Conservation (phyloP, 2,888 invertebrate genomes). For the Thera obeliscata region DNA sequence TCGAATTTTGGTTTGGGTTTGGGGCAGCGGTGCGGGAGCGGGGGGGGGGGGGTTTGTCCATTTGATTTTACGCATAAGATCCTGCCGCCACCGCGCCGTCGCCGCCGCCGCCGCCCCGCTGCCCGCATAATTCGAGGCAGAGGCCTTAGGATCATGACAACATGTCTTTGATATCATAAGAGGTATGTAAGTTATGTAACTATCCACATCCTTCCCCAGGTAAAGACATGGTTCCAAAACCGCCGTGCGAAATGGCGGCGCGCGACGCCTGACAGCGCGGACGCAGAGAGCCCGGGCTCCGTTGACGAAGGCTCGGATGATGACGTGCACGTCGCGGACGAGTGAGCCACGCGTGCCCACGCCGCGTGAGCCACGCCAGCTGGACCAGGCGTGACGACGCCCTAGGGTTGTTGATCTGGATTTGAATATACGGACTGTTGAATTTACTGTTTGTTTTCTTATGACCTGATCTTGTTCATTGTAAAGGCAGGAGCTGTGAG, state of each 20-base stretch:
- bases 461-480: too few species aligned
- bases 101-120: too few species aligned
- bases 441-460: neutral
- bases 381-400: neutral
- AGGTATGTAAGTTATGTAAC: too few species aligned
- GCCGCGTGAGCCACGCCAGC: conserved; percentile 5
- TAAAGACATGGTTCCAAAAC: conserved; percentile 93
- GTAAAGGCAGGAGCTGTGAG: too few species aligned
- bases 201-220: conserved; percentile 70
- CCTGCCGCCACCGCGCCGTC: too few species aligned
- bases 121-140: too few species aligned
- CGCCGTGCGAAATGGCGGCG: conserved; percentile 91
- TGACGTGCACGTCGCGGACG: conserved; percentile 64
- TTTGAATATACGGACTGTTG: conserved; percentile 18
- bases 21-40: too few species aligned
- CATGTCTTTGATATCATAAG: too few species aligned
- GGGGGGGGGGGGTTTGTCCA: too few species aligned
- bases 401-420: neutral
- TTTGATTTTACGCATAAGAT: too few species aligned
- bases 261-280: conserved; percentile 72
- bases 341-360: conserved; percentile 32
- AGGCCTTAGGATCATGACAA: neutral
- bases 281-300: conserved; percentile 72
- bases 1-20: too few species aligned
- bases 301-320: conserved; percentile 71